Percentiles rank a stretch among this genome's conserved stretches.
These are phyloP conservation scores for Brachypalpus laphriformis DNA, from an alignment of 2,888 invertebrate species.

Conservation along the genomic window DNA sequence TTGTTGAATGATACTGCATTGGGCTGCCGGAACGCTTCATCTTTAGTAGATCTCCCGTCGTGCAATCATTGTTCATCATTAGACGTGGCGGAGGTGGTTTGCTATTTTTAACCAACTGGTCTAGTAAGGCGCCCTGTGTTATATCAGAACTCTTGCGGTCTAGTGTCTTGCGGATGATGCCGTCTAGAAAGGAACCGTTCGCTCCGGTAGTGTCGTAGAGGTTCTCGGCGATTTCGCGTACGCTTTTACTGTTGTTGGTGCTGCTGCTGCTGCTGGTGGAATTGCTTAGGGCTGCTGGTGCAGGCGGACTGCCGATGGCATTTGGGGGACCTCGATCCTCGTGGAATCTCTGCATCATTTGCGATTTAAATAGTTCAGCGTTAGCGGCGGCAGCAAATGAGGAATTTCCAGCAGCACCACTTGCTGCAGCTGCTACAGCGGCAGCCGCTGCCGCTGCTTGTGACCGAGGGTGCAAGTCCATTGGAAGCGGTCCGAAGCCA, in stretches of 20 bases:
- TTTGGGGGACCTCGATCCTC: conserved; percentile 85
- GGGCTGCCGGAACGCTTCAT: conserved; percentile 81
- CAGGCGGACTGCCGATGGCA: conserved; percentile 75
- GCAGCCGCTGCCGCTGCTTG: conserved; percentile 79
- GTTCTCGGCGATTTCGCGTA: conserved; percentile 86
- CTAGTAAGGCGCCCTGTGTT: conserved; percentile 84
- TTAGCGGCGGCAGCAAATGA: conserved; percentile 76
- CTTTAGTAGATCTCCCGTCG: conserved; percentile 70
- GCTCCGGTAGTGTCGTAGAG: conserved; percentile 86
- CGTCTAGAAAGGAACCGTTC: conserved; percentile 90
- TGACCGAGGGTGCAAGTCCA: conserved; percentile 78
- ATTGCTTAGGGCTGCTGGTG: conserved; percentile 51
- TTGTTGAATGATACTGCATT: conserved; percentile 76
- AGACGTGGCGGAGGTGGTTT: conserved; percentile 79
- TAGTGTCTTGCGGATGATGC: conserved; percentile 91
- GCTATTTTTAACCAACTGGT: conserved; percentile 87
- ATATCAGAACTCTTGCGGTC: conserved; percentile 85
- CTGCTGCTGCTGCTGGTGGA: conserved; percentile 74
- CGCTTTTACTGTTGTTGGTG: conserved; percentile 82
- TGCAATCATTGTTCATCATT: conserved; percentile 78
- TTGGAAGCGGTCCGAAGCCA: conserved; percentile 84
- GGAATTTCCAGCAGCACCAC: conserved; percentile 83
- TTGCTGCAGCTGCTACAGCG: conserved; percentile 81
- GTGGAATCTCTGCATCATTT: conserved; percentile 91
- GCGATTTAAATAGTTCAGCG: conserved; percentile 90